Percentiles rank a stretch among this genome's conserved stretches.
phyloP scores from a whole-genome alignment of 2,113 vertebrate species.

The Phalacrocorax carbo region DNA sequence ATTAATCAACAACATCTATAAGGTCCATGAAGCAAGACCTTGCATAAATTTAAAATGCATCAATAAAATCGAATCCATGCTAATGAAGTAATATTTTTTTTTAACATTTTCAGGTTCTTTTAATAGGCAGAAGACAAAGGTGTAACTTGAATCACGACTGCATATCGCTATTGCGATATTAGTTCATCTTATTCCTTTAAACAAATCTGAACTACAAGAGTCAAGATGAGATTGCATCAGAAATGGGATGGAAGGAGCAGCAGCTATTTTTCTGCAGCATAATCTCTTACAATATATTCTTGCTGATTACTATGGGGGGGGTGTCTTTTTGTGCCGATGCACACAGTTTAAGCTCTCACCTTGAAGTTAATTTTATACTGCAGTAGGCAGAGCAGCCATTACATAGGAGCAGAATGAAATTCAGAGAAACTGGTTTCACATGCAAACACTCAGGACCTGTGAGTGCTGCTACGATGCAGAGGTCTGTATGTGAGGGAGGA shows the following conservation, averaged over 20 bases:
- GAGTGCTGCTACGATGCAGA: not conserved
- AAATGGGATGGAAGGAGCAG: not conserved
- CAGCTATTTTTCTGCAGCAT: not conserved
- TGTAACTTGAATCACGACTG: not conserved
- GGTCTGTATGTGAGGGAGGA: not conserved
- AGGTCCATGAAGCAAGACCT: not conserved
- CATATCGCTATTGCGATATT: not conserved
- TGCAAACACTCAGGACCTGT: not conserved
- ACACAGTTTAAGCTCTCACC: constrained; percentile 39
- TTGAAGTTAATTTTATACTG: constrained; percentile 53
- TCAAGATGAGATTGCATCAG: not conserved
- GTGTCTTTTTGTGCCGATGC: not conserved
- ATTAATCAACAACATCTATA: not conserved
- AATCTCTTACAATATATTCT: not conserved
- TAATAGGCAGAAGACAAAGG: not conserved
- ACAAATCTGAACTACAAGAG: not conserved
- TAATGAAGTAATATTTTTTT: not conserved
- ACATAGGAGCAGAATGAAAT: not conserved
- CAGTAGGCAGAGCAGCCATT: constrained; percentile 30
- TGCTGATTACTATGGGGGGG: not conserved
- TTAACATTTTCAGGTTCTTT: not conserved
- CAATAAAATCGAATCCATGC: not conserved
- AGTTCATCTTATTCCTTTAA: not conserved
- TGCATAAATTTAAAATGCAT: not conserved
- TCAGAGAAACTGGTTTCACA: not conserved